Evolutionary conservation across 2,113 vertebrate genomes (phyloP).

Genomic region (Todiramphus saurophagus): DNA sequence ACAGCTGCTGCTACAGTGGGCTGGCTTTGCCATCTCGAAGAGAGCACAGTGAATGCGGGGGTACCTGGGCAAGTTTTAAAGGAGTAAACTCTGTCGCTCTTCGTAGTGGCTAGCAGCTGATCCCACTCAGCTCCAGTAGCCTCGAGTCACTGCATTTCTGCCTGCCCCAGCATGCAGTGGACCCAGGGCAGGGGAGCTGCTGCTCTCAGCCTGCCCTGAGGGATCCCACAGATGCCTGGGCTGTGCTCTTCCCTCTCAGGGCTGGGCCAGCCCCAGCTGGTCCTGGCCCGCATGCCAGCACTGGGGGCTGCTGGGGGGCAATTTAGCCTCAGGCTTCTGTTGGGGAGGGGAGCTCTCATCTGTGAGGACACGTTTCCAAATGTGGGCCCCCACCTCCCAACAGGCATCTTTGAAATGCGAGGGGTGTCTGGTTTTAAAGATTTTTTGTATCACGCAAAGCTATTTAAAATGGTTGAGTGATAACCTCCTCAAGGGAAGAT

Average conservation of each 20-base stretch:
- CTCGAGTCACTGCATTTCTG: accelerated
- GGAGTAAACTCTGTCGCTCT: background rate
- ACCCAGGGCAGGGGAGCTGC: accelerated
- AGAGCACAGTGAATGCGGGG: background rate
- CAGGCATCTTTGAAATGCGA: background rate
- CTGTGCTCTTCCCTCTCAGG: background rate
- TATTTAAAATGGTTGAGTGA: background rate
- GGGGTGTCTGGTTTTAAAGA: background rate
- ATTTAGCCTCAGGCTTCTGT: background rate
- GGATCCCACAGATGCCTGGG: background rate
- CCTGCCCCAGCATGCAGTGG: background rate
- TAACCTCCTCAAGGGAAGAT: constrained; percentile 17
- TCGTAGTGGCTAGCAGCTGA: background rate
- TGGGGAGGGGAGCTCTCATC: background rate
- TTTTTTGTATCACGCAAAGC: background rate
- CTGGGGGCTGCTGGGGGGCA: background rate
- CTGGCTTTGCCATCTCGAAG: background rate
- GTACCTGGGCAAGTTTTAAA: background rate
- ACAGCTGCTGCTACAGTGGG: background rate
- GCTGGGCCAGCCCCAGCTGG: accelerated
- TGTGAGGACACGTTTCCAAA: background rate
- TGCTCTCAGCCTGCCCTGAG: background rate
- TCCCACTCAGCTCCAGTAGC: background rate
- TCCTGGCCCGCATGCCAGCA: background rate
- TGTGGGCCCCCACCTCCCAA: accelerated